Percentiles rank a stretch among this genome's conserved stretches.
Conservation (phyloP, 2,797 vertebrate genomes). For the Periparus ater region DNA sequence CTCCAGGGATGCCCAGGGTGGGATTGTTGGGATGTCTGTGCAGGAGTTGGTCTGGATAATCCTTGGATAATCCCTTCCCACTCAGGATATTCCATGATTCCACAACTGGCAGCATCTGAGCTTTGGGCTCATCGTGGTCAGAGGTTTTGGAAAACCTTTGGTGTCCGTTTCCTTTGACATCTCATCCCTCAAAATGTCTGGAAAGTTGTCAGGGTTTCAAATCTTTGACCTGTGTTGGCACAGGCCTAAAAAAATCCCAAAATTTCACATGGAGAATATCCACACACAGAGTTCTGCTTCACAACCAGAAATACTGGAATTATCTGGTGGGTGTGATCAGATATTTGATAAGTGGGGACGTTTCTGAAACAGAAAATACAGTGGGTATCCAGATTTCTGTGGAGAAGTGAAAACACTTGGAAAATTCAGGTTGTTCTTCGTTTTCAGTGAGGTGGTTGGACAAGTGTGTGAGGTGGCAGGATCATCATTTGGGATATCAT, state of each 20-base stretch:
- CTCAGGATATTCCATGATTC: background rate
- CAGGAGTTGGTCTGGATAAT: rapidly evolving
- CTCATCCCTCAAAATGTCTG: background rate
- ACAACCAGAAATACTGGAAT: background rate
- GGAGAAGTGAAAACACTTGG: background rate
- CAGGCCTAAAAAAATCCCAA: background rate
- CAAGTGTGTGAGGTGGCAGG: background rate
- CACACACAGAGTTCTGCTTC: background rate
- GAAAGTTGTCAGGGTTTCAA: background rate
- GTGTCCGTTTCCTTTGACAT: background rate
- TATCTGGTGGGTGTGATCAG: background rate
- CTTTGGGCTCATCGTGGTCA: rapidly evolving
- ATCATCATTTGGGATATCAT: too few species aligned
- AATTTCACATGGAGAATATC: too few species aligned
- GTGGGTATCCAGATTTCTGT: background rate
- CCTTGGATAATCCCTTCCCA: background rate
- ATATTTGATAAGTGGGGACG: background rate
- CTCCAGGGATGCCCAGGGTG: background rate
- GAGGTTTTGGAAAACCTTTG: background rate
- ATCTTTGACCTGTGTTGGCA: background rate
- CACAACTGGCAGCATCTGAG: background rate
- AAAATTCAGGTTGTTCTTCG: background rate
- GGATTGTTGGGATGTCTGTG: background rate
- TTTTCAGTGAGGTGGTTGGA: background rate
- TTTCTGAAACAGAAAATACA: background rate